Evolutionary conservation across 2,888 invertebrate genomes (phyloP).

Genomic region (Conistra vaccinii): DNA sequence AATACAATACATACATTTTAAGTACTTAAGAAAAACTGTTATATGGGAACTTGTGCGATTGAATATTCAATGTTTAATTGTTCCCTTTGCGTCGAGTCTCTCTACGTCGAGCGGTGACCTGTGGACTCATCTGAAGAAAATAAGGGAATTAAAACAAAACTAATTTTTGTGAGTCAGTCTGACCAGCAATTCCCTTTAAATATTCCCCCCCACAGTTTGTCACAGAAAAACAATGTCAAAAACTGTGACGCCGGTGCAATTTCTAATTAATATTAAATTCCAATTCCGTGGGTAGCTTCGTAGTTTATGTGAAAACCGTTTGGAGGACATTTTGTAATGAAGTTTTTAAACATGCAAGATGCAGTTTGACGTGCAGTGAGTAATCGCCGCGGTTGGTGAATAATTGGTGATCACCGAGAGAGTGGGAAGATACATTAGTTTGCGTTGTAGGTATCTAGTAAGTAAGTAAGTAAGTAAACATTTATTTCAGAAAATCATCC

Average conservation of each 20-base stretch:
- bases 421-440: not conserved
- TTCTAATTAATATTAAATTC: constrained; percentile 62
- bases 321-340: constrained; percentile 43
- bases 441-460: not conserved
- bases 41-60: not conserved
- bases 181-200: constrained; percentile 11
- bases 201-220: constrained; percentile 8
- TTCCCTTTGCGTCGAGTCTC: too few relatives aligned
- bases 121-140: not conserved
- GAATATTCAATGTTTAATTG: too few relatives aligned
- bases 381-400: constrained; percentile 15
- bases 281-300: constrained; percentile 41
- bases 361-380: constrained; percentile 18
- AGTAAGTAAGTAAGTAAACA: too few relatives aligned
- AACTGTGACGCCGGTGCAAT: constrained; percentile 32
- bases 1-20: not conserved
- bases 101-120: too few relatives aligned
- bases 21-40: not conserved
- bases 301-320: constrained; percentile 26
- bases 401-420: constrained; percentile 1
- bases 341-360: constrained; percentile 52
- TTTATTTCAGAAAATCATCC: too few relatives aligned
- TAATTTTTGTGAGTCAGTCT: not conserved
- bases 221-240: constrained; percentile 39
- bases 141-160: not conserved